Base-by-base conservation (phyloP, 2,888 invertebrate genomes). In the Abrostola tripartita region DNA sequence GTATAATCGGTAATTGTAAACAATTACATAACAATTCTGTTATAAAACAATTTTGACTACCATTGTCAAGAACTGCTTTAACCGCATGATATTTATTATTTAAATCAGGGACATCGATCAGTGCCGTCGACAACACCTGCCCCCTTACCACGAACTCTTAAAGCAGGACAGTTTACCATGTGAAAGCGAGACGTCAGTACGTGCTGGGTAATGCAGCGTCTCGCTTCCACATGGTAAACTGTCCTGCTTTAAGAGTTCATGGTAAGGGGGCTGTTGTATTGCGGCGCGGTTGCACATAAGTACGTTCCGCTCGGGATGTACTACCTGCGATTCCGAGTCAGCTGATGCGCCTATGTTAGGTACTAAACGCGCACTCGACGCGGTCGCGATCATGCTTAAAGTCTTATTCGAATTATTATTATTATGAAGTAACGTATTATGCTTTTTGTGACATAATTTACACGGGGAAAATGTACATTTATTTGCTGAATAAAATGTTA, bases 1-100 rank as follows among this genome's bases (percentile, higher is more conserved):
- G 65, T 65, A 60, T 49, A 5, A 52, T 41, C 0, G 64, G 50
- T 42, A 59, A 11, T 11, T 61, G 41, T 56, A 69, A 62, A 44
- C 52, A 42, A 12, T 56, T 52, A 40, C 55, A 65, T 36, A 65
- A 52, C 9, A 24, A 35, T 59, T 68, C 55, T 7, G 58, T 44
- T 6, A 68, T 63, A 44, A 64, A 64, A 54, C 58, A n/a, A 36
- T 41, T 38, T n/a, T 53, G 58, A 42, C 58, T 64, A 5, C 68
- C 69, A 11, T 50, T 65, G 41, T 69, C 69, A 35, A 65, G 58
- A 44, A 65, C 42, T 12, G 64, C 68, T 8, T 53, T 56, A 10
- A 42, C 57, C 35, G 65, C 65, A n/a, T 65, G 59, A 62, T 59
- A 60, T 7, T 56, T 62, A 42, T 56, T 56, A 11, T 8, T 7